Evolutionary conservation across 53 echinoderm and acorn worm genomes (phyloP).

Genomic region (Holothuria leucospilota): DNA sequence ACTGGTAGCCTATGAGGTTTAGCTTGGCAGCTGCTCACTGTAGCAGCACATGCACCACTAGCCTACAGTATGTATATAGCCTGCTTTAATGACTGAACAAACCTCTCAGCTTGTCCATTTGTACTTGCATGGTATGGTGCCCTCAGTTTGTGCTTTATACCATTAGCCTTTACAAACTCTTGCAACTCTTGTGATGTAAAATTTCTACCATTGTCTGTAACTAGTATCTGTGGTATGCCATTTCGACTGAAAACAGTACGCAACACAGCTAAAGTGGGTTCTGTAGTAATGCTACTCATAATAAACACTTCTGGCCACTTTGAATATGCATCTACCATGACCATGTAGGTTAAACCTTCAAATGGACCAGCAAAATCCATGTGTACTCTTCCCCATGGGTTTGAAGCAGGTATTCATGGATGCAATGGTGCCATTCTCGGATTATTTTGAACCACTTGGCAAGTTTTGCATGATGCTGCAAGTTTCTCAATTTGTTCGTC

Average conservation of each 20-base stretch:
- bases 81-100: too few relatives aligned
- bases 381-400: conserved; percentile 45
- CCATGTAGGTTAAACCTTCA: conserved; percentile 45
- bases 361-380: too few relatives aligned
- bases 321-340: conserved; percentile 52
- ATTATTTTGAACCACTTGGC: too few relatives aligned
- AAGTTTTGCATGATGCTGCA: conserved; percentile 17
- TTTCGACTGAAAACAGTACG: conserved; percentile 37
- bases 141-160: too few relatives aligned
- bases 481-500: conserved; percentile 53
- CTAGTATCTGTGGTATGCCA: conserved; percentile 48
- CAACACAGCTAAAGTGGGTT: conserved; percentile 50
- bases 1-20: too few relatives aligned
- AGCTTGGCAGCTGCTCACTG: too few relatives aligned
- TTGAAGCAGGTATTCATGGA: conserved; percentile 55
- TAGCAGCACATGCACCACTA: too few relatives aligned
- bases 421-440: too few relatives aligned
- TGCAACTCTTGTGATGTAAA: conserved; percentile 43
- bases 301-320: conserved; percentile 65
- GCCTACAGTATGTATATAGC: too few relatives aligned
- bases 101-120: too few relatives aligned
- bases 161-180: too few relatives aligned
- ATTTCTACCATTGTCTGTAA: conserved; percentile 52
- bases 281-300: conserved; percentile 44
- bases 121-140: too few relatives aligned